Conservation (phyloP, 2,797 vertebrate species). For the Muraenolepis orangiensis region DNA sequence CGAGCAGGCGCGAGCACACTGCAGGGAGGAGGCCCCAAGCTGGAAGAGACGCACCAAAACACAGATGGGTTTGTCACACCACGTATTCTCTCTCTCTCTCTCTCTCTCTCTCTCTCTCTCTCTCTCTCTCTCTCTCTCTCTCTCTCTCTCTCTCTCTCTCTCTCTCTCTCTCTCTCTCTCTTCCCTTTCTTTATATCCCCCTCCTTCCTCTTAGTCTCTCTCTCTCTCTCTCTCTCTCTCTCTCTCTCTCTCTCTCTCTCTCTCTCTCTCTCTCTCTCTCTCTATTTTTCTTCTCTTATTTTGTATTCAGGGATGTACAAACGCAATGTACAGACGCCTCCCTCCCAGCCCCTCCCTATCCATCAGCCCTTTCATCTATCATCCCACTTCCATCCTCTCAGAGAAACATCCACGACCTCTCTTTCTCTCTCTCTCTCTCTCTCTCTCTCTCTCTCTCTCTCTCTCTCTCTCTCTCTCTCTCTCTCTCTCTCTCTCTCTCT, state of each 20-base stretch:
- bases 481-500: neutral
- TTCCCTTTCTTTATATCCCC: neutral
- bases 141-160: neutral
- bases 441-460: neutral
- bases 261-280: neutral
- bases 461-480: neutral
- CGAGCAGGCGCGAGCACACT: neutral
- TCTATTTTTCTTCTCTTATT: neutral
- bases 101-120: too few species aligned
- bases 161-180: neutral
- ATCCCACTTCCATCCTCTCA: neutral
- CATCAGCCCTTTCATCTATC: neutral
- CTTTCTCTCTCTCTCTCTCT: neutral
- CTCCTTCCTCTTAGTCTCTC: neutral
- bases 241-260: neutral
- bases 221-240: neutral
- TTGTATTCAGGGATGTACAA: neutral
- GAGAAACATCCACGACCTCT: neutral
- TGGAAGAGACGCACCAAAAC: constrained; percentile 12
- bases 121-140: neutral
- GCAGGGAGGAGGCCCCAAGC: constrained; percentile 10
- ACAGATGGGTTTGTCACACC: constrained; percentile 47
- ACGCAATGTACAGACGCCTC: neutral
- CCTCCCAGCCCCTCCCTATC: constrained; percentile 6
- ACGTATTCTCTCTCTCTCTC: neutral